Evolutionary conservation across 2,113 vertebrate species (phyloP).

Genomic region (Cottus gobio): DNA sequence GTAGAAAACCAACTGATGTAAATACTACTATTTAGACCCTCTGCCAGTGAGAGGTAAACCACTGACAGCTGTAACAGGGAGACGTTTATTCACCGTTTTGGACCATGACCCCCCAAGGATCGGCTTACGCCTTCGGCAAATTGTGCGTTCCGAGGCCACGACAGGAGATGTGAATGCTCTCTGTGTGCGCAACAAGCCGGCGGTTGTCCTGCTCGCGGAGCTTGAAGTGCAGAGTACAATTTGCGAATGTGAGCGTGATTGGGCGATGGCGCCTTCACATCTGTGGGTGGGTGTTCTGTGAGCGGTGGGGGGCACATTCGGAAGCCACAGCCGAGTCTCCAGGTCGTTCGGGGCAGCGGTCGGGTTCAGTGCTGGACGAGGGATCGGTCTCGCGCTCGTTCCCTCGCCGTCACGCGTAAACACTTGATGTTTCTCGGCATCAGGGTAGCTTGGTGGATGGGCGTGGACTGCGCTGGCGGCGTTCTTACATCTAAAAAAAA

Average conservation of each 20-base stretch:
- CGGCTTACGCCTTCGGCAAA: conserved; percentile 69
- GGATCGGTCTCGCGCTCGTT: conserved; percentile 28
- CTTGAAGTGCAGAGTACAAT: conserved; percentile 58
- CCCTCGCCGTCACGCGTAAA: conserved; percentile 23
- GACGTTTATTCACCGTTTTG: conserved; percentile 63
- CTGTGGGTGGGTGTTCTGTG: conserved; percentile 1
- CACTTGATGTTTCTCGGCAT: conserved; percentile 15
- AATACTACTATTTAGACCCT: conserved; percentile 70
- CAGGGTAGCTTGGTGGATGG: background rate
- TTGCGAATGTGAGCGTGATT: conserved; percentile 43
- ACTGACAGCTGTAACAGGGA: conserved; percentile 76
- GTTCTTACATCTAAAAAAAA: conserved; percentile 6
- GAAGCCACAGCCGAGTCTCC: conserved; percentile 17
- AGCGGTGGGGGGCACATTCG: background rate
- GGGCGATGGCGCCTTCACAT: conserved; percentile 4
- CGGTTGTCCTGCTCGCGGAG: conserved; percentile 51
- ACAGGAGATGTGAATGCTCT: conserved; percentile 64
- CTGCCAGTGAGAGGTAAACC: conserved; percentile 59
- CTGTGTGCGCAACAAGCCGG: conserved; percentile 67
- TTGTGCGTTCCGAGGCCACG: conserved; percentile 69
- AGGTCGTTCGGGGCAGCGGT: conserved; percentile 5
- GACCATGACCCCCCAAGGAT: conserved; percentile 61
- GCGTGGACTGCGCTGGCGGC: background rate
- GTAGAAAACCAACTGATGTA: conserved; percentile 63
- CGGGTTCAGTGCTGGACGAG: background rate